Conservation (phyloP, 2,113 vertebrate species). For the Solea senegalensis region DNA sequence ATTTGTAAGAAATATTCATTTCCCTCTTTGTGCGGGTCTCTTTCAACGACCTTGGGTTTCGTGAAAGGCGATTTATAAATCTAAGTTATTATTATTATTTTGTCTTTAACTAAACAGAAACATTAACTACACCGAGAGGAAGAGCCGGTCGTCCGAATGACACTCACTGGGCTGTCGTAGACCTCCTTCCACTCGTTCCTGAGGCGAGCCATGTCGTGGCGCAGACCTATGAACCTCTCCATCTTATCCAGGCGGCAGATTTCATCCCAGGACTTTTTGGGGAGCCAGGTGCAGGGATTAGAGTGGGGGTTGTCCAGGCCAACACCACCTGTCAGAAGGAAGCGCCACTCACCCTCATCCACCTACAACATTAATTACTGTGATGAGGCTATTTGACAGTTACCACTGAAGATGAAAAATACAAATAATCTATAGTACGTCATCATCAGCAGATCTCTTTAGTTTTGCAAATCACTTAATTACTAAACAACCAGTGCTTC, state of each 20-base stretch:
- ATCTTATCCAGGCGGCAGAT: slow-evolving; percentile 86
- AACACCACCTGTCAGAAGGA: slow-evolving; percentile 89
- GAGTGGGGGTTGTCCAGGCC: slow-evolving; percentile 87
- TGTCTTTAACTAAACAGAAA: background rate
- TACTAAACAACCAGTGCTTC: background rate
- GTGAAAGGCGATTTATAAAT: no score
- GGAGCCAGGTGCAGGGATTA: slow-evolving; percentile 89
- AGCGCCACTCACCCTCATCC: slow-evolving; percentile 86
- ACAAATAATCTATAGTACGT: background rate
- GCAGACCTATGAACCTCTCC: slow-evolving; percentile 78
- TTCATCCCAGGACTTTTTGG: slow-evolving; percentile 90
- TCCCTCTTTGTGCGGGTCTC: no score
- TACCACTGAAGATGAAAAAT: slow-evolving; percentile 9
- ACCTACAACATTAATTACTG: slow-evolving; percentile 72
- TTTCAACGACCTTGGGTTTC: no score
- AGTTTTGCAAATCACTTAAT: slow-evolving; percentile 7
- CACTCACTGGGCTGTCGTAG: slow-evolving; percentile 87
- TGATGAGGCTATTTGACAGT: slow-evolving; percentile 1
- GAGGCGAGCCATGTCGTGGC: slow-evolving; percentile 77
- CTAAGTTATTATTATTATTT: no score
- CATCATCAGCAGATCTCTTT: background rate
- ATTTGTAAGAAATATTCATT: background rate
- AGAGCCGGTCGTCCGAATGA: background rate
- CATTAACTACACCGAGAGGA: background rate
- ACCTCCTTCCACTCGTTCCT: slow-evolving; percentile 87